Base-by-base conservation (phyloP, 2,888 invertebrate genomes). In the Nemotelus pantherinus region DNA sequence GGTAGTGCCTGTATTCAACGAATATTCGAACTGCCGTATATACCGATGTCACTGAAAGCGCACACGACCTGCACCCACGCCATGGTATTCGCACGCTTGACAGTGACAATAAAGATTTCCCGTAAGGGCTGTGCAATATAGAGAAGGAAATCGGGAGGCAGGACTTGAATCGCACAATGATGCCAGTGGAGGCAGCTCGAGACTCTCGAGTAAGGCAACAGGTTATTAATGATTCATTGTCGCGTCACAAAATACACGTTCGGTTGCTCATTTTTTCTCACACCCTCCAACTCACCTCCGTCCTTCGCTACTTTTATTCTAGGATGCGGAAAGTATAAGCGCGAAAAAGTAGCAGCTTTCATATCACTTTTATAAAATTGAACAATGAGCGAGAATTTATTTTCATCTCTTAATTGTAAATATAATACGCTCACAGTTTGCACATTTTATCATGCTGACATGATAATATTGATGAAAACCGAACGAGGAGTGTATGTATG, bases 211-310 rank as follows among this genome's bases (percentile, higher is more conserved):
- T 44, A 25, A 44, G 76, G 76, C 78, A 78, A 78, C 78, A 77
- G 71, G 78, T 77, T 78, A 78, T 78, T 76, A 78, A 78, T 78
- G 78, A 78, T 78, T 76, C 76, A 78, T 64, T 76, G 71, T 58
- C 50, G 43, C 58, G 78, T 60, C 78, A 77, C 67, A 44, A 65
- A 65, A 70, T 67, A 70, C 77, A 41, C 74, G 43, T 7, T 53
- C 7, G 53, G 53, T 53, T 53, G 53, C 43, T 63, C 43, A 1
- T 25, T 25, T 7, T 39, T 41, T 63, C 43, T 43, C 25, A 41
- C 57, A 57, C 57, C 9, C 10, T 57, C 57, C 10, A 2, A 25
- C 25, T 63, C 25, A 25, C 25, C 25, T 63, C 43, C 9, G 63
- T 43, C 25, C 63, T 63, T 63, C 43, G 41, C 63, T 3, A 25